A percentile compares a stretch with the other conserved stretches of the same genome.
These are phyloP conservation scores for Anthoscopus minutus DNA, from an alignment of 2,113 vertebrate species.

Conservation along the genomic window DNA sequence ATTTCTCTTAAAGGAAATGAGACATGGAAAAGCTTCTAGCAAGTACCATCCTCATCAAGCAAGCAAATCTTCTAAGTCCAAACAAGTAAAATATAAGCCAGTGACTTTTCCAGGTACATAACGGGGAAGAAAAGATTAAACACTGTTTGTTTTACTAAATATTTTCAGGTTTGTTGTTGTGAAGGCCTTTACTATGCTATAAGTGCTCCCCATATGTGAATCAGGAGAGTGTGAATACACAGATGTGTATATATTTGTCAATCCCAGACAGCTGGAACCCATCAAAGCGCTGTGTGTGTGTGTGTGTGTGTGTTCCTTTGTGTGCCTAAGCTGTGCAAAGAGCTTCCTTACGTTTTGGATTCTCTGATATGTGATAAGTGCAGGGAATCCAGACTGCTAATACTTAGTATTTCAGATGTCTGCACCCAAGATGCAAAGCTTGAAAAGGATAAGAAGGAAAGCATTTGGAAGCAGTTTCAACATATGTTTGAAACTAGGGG, in stretches of 20 bases:
- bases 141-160: background rate
- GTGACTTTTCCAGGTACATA: background rate
- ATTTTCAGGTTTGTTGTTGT: background rate
- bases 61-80: background rate
- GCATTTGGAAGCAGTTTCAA: background rate
- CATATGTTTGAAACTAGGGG: background rate
- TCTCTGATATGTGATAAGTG: fast-evolving
- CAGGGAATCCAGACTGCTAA: background rate
- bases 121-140: background rate
- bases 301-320: background rate
- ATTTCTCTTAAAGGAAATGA: background rate
- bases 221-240: background rate
- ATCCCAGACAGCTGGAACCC: background rate
- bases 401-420: background rate
- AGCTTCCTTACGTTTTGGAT: background rate
- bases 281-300: background rate
- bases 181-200: background rate
- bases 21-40: background rate
- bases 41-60: background rate
- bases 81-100: background rate
- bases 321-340: background rate
- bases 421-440: background rate
- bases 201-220: background rate
- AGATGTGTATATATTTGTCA: background rate
- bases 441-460: background rate